Percentiles rank a stretch among this genome's conserved stretches.
These are phyloP conservation scores for Clusia tigrina DNA, from an alignment of 2,888 invertebrate genomes.

Conservation along the genomic window DNA sequence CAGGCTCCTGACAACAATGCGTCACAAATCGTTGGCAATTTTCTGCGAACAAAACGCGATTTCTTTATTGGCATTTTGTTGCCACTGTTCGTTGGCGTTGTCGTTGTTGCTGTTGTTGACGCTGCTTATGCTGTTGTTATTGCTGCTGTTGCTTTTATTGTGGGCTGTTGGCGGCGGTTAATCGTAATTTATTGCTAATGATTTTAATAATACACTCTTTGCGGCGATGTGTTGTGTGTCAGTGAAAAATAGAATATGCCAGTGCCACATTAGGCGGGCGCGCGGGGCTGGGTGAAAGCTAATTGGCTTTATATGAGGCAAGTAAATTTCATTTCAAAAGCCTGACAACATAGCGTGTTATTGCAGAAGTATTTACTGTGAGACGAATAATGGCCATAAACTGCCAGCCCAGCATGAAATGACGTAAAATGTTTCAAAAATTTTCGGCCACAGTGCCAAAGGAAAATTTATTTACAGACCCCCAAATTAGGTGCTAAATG, in stretches of 20 bases:
- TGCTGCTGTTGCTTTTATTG: background rate
- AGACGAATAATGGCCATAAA: too few relatives aligned
- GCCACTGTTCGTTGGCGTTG: constrained; percentile 2
- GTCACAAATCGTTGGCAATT: constrained; percentile 25
- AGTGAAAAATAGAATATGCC: background rate
- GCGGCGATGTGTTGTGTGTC: background rate
- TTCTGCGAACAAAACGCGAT: constrained; percentile 17
- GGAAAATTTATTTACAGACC: too few relatives aligned
- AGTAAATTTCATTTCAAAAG: too few relatives aligned
- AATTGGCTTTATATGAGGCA: too few relatives aligned
- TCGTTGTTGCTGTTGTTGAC: constrained; percentile 8
- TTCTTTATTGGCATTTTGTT: constrained; percentile 16
- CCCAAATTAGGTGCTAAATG: too few relatives aligned
- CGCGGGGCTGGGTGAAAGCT: too few relatives aligned
- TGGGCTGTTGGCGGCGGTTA: background rate
- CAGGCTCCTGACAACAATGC: constrained; percentile 32
- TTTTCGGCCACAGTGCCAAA: too few relatives aligned
- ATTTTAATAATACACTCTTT: constrained; percentile 11
- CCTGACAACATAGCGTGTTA: too few relatives aligned
- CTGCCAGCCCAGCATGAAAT: too few relatives aligned
- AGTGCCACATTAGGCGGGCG: too few relatives aligned
- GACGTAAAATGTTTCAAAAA: too few relatives aligned
- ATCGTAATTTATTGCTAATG: constrained; percentile 15
- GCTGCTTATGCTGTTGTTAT: background rate
- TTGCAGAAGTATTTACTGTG: too few relatives aligned